Conservation (phyloP, 2,797 vertebrate genomes). For the Heliangelus exortis region DNA sequence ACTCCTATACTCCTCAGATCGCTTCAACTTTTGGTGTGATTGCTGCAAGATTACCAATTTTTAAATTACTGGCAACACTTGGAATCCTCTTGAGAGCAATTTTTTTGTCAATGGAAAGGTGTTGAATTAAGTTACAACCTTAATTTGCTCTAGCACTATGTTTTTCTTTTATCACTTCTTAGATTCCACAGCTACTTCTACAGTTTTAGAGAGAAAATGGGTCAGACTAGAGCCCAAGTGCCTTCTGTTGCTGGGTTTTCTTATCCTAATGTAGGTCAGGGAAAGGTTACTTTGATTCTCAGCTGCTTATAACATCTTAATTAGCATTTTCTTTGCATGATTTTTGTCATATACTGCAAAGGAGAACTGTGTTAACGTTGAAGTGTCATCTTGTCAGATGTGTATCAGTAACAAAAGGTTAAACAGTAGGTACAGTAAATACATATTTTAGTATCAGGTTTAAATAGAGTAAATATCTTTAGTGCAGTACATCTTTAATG, state of each 20-base stretch:
- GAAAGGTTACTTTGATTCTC: slow-evolving; percentile 53
- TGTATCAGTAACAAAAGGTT: background rate
- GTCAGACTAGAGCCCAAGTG: slow-evolving; percentile 6
- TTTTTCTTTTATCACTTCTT: background rate
- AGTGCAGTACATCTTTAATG: background rate
- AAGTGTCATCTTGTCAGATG: background rate
- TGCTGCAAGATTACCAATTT: background rate
- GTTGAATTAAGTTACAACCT: background rate
- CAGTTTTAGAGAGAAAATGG: slow-evolving; percentile 3
- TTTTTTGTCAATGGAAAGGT: background rate
- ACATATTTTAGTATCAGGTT: background rate
- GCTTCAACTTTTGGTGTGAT: background rate
- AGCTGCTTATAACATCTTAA: background rate
- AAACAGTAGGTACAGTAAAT: background rate
- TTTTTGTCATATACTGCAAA: background rate
- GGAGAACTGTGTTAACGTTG: background rate
- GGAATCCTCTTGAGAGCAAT: background rate
- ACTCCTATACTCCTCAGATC: background rate
- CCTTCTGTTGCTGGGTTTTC: slow-evolving; percentile 57
- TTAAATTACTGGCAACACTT: background rate
- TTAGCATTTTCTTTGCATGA: slow-evolving; percentile 31
- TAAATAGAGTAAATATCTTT: background rate
- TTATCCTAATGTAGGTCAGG: slow-evolving; percentile 49
- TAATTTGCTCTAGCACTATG: background rate
- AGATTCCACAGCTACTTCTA: slow-evolving; percentile 3